These are phyloP conservation scores for Palloptera scutellata DNA, from an alignment of 2,888 invertebrate genomes.

Conservation along the genomic window DNA sequence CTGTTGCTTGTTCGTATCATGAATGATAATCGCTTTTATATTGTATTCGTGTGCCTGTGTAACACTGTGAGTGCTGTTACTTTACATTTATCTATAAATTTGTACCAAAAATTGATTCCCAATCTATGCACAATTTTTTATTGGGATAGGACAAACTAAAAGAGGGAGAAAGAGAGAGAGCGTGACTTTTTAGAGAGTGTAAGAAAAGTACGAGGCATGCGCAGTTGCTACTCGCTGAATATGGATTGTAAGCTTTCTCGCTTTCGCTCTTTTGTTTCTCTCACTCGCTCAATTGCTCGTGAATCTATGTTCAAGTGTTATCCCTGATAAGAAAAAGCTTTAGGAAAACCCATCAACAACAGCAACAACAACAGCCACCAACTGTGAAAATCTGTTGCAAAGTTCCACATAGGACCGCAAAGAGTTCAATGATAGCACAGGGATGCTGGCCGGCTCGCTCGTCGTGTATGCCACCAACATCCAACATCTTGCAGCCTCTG, in stretches of 20 bases:
- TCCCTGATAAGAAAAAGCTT: slow-evolving; percentile 31
- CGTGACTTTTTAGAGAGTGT: too few species aligned
- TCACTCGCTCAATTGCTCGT: neutral
- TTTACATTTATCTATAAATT: too few species aligned
- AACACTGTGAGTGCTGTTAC: too few species aligned
- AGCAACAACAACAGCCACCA: too few species aligned
- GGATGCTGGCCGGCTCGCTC: neutral
- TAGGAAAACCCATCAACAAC: too few species aligned
- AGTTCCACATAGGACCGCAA: too few species aligned
- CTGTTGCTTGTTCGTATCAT: neutral
- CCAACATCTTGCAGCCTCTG: neutral
- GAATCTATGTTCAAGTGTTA: neutral
- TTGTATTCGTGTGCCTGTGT: neutral
- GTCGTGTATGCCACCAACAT: too few species aligned
- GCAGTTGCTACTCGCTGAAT: slow-evolving; percentile 26
- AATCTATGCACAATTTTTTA: neutral
- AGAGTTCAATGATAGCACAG: too few species aligned
- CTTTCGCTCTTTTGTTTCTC: neutral
- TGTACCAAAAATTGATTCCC: too few species aligned
- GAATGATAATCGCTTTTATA: neutral
- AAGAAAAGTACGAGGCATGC: neutral
- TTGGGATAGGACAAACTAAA: slow-evolving; percentile 16
- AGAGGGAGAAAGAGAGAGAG: neutral
- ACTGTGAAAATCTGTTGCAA: too few species aligned
- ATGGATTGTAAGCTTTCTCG: slow-evolving; percentile 32